These are phyloP conservation scores for Dynastes maya DNA, from an alignment of 2,888 invertebrate genomes.

Conservation along the genomic window DNA sequence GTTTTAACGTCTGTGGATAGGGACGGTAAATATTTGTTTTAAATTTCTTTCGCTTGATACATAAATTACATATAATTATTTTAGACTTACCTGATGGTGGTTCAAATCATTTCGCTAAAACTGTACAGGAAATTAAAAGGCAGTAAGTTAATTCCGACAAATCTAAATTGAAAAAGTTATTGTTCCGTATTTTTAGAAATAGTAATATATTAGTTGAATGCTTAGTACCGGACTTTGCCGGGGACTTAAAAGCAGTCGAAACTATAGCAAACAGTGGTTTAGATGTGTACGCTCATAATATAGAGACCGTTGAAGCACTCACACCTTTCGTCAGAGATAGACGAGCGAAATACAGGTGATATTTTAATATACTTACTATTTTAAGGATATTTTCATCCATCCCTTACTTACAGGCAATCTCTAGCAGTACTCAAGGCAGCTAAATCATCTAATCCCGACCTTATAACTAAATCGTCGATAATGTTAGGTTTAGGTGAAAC, in stretches of 20 bases:
- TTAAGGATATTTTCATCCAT: not conserved
- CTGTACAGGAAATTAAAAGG: constrained; percentile 88
- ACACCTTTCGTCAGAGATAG: constrained; percentile 95
- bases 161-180: constrained; percentile 25
- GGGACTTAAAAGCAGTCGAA: constrained; percentile 82
- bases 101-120: constrained; percentile 93
- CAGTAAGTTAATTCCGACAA: constrained; percentile 72
- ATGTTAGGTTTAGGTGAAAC: constrained; percentile 97
- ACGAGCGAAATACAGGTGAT: constrained; percentile 86
- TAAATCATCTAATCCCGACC: constrained; percentile 83
- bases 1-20: constrained; percentile 98
- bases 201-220: constrained; percentile 94
- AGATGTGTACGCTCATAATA: constrained; percentile 98
- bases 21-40: constrained; percentile 79
- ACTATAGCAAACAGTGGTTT: constrained; percentile 86
- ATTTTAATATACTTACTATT: constrained; percentile 55
- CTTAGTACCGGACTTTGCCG: constrained; percentile 96
- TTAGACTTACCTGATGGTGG: constrained; percentile 95
- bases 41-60: constrained; percentile 43
- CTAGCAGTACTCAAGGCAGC: constrained; percentile 86
- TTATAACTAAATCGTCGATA: constrained; percentile 97
- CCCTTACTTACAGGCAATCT: constrained; percentile 79
- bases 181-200: constrained; percentile 73
- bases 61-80: constrained; percentile 57
- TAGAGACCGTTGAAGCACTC: constrained; percentile 95